Conservation (phyloP, 2,113 vertebrate genomes). For the Larimichthys crocea region DNA sequence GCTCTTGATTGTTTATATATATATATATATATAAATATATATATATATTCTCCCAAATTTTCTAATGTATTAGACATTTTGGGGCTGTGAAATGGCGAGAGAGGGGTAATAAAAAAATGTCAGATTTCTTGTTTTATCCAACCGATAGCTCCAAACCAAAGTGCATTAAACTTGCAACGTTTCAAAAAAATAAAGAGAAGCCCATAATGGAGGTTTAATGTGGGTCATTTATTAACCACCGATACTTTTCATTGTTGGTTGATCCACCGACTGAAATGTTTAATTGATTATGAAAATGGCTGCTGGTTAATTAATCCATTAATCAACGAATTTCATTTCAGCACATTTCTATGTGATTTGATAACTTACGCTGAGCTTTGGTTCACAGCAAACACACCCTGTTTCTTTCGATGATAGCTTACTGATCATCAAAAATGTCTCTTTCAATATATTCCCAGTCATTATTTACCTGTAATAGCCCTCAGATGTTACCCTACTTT, state of each 20-base stretch:
- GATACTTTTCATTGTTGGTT: neutral
- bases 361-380: neutral
- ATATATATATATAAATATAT: too few species aligned
- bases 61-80: neutral
- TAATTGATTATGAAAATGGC: neutral
- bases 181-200: neutral
- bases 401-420: slow-evolving; percentile 1
- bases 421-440: neutral
- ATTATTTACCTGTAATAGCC: neutral
- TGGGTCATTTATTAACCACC: neutral
- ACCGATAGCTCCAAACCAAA: neutral
- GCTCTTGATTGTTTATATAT: neutral
- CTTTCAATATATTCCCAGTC: neutral
- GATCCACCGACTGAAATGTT: neutral
- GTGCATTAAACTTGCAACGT: neutral
- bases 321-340: neutral
- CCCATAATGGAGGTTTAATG: neutral
- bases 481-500: neutral
- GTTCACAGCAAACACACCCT: neutral
- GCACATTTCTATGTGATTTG: neutral
- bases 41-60: neutral
- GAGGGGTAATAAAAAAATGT: neutral
- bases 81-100: neutral
- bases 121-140: neutral
- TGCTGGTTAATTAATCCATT: slow-evolving; percentile 1